Evolutionary conservation across 2,113 vertebrate genomes (phyloP), one percentile per base, ranked within the genome.

Genomic region (Tauraco erythrolophus): DNA sequence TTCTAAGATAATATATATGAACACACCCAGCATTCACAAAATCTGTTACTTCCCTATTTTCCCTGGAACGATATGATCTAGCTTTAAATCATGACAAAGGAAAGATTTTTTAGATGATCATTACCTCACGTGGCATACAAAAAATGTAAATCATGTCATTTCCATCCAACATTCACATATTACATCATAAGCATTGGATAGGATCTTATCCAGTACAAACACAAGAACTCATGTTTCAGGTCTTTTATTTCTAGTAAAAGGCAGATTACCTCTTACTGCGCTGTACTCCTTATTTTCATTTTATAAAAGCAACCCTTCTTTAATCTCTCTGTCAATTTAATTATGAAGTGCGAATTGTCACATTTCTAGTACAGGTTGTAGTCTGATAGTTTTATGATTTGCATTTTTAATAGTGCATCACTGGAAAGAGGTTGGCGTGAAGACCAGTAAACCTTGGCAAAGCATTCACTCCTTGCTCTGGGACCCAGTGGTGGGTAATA

Each of bases 321-420:
- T 82, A 91, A 75, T 89, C 14, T 61, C 46, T 22, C 60, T 91
- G 76, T 56, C 93, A 74, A 71, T 81, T 94, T 92, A 91, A 93
- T 93, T 56, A 82, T 33, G 43, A 96, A 91, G 77, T 71, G 91
- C 84, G 64, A 94, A 93, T 45, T 84, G 77, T 75, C 87, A 81
- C 89, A 78, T 69, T 78, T 71, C 65, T 75, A 60, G 37, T 56
- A 68, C 43, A 74, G 23, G 24, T 60, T 82, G 64, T 56, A 87
- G 65, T 81, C 54, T 7, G 24, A 75, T 22, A 1, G 2, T 33
- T 84, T 74, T 2, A 9, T 51, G 54, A 87, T 70, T 92, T 92
- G 37, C 76, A 84, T 71, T 75, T 92, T 60, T 78, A 91, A 89
- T 65, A 37, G 56, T 19, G n/a, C 33, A 70, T 33, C 80, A n/a